A percentile compares a stretch with the other conserved stretches of the same genome.
These are phyloP conservation scores for Clarias laeviceps DNA, from an alignment of 2,797 vertebrate species.

Conservation along the genomic window DNA sequence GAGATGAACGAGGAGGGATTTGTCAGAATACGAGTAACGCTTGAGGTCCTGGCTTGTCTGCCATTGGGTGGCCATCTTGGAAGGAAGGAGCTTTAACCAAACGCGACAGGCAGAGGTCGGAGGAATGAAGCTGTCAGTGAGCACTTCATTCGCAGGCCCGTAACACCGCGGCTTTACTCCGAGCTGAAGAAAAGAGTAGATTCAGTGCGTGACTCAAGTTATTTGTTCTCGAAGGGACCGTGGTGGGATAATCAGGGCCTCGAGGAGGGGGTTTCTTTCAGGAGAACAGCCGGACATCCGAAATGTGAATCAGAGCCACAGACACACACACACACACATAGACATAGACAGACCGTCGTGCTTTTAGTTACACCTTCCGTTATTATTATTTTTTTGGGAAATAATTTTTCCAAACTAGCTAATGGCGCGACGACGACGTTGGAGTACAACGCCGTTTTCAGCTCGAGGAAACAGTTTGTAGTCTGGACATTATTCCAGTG, in stretches of 20 bases:
- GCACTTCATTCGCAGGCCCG: constrained; percentile 12
- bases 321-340: neutral
- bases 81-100: constrained; percentile 81
- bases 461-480: neutral
- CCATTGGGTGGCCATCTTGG: constrained; percentile 92
- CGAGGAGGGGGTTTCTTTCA: constrained; percentile 21
- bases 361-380: neutral
- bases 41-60: constrained; percentile 72
- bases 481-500: constrained; percentile 13
- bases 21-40: constrained; percentile 12
- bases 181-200: neutral
- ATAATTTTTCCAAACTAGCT: neutral
- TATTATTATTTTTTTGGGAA: neutral
- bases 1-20: neutral
- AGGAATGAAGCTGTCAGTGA: constrained; percentile 67
- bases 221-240: constrained; percentile 11
- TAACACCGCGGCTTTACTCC: neutral
- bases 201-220: neutral
- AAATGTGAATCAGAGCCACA: constrained; percentile 49
- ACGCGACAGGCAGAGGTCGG: constrained; percentile 71
- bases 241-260: constrained; percentile 49
- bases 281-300: constrained; percentile 50
- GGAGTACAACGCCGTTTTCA: neutral
- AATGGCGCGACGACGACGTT: constrained; percentile 25
- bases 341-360: constrained; percentile 1